Evolutionary conservation across 2,797 vertebrate genomes (phyloP).

Genomic region (Nyctalus aviator): DNA sequence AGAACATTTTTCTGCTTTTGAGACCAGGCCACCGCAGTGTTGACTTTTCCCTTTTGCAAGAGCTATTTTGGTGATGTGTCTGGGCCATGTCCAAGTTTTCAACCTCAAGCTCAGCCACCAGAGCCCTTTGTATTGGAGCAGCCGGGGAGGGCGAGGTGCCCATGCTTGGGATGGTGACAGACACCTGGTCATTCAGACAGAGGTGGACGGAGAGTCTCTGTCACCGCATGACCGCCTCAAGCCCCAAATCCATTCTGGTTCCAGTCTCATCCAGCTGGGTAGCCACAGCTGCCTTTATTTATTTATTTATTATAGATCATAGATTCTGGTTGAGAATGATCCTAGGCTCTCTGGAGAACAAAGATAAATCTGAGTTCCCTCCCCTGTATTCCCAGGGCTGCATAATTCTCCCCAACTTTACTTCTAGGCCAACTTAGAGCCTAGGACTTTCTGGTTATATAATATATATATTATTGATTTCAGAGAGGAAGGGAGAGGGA

Average conservation of each 20-base stretch:
- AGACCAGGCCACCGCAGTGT: background rate
- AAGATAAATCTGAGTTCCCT: background rate
- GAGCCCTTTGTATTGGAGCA: background rate
- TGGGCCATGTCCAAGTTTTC: conserved; percentile 5
- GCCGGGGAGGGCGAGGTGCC: background rate
- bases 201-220: background rate
- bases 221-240: too few species aligned
- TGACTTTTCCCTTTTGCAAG: conserved; percentile 36
- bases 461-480: too few species aligned
- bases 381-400: background rate
- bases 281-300: background rate
- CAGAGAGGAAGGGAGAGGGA: too few species aligned
- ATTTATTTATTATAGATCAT: background rate
- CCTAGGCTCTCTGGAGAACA: background rate
- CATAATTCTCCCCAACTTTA: background rate
- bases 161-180: background rate
- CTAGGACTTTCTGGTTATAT: background rate
- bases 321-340: background rate
- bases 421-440: background rate
- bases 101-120: background rate
- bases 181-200: background rate
- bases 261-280: background rate
- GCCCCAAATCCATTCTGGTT: background rate
- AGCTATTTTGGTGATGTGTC: conserved; percentile 30
- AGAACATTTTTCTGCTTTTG: conserved; percentile 22